Base-by-base conservation (phyloP, 2,113 vertebrate genomes). In the Sylvicapra grimmia region DNA sequence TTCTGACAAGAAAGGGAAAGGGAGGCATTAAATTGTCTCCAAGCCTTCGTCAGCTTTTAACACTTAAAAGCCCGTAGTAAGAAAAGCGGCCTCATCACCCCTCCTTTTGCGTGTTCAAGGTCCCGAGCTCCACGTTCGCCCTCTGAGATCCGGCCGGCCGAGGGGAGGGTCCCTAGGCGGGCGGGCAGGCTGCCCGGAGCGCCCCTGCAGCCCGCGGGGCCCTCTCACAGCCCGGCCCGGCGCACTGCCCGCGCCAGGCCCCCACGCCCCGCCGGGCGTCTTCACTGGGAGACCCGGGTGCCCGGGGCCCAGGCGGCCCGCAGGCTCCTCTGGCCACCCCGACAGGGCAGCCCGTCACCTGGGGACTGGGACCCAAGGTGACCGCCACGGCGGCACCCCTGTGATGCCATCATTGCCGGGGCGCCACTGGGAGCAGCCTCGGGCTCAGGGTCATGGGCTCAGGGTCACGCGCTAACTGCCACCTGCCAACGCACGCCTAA, bases 331-430 rank as follows among this genome's bases (percentile, higher is more conserved):
- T 12, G 79, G 79, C 79, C 47, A 6, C 79, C 47, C 27, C 16
- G 9, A 33, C 18, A 33, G 49, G 49, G 79, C 80, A 51, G 18
- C 8, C 21, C 23, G 54, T 56, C 18, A 13, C 49, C 49, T 7
- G 49, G 29, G 10, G 80, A 8, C 80, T 83, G 80, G 21, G 11
- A 14, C 10, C 31, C 19, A n/a, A 19, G 31, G 31, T 14, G 19
- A 23, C 19, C 11, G 0, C 49, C 31, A 29, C 2, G 0, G 31
- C 1, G 4, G 51, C 18, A 13, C 18, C 49, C 18, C 80, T 1
- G 29, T 12, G 49, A 13, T 19, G 3, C 31, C 19, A 6, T 12
- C 80, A 2, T 23, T 23, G 51, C 31, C 49, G 0, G 33, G 23
- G 49, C 0, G 2, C 5, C 31, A 8, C 0, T 1, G 16, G 27